Conservation (phyloP, 2,113 vertebrate genomes). For the Scytalopus superciliaris region DNA sequence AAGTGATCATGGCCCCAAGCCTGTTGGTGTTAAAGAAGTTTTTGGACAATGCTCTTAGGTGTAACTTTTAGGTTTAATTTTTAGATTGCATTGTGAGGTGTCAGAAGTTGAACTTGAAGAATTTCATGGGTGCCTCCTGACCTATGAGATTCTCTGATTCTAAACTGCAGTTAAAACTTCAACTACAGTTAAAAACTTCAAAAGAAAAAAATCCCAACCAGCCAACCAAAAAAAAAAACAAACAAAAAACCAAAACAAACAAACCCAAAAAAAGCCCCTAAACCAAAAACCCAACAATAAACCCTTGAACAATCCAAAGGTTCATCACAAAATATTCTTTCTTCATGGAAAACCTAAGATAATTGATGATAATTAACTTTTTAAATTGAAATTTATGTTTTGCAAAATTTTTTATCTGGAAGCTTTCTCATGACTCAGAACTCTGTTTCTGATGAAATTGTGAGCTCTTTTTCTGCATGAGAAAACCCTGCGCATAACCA, state of each 20-base stretch:
- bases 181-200: neutral
- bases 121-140: accelerated
- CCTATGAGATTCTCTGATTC: neutral
- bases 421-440: neutral
- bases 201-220: neutral
- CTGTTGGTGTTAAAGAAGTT: neutral
- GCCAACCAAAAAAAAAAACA: too few species aligned
- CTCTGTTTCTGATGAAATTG: neutral
- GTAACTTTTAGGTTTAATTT: neutral
- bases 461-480: neutral
- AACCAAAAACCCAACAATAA: too few species aligned
- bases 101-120: neutral
- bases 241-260: too few species aligned
- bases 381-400: neutral
- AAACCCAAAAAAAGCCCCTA: neutral
- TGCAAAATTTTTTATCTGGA: neutral
- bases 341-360: neutral
- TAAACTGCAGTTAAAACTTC: neutral
- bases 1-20: neutral
- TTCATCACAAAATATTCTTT: accelerated
- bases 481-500: neutral
- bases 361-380: neutral
- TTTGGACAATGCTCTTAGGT: neutral
- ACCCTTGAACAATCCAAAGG: neutral
- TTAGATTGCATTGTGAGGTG: neutral